Base-by-base conservation (phyloP, 2,797 vertebrate species). In the Falco peregrinus region DNA sequence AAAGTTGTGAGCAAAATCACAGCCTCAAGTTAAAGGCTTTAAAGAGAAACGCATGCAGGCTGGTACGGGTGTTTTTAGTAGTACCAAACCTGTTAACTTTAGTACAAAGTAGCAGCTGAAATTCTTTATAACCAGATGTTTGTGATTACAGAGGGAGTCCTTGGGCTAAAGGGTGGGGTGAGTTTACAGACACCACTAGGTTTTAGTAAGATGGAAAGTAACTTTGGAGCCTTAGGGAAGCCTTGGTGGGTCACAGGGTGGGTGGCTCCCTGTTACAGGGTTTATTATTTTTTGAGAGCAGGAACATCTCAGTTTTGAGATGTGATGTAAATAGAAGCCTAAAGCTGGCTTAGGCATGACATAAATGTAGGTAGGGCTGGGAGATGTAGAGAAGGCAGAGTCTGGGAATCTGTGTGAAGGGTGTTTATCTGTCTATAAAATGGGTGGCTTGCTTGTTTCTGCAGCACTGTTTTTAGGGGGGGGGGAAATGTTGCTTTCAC, bases 401-500 rank as follows among this genome's bases (percentile, higher is more conserved):
- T n/a, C 51, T 82, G 56, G 69, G 13, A 78, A 37, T 47, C 7
- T 6, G 5, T 25, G 11, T 56, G n/a, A 86, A 81, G 35, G 12
- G 12, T 74, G 33, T 15, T 83, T 80, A 24, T 64, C 37, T 53
- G 10, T 28, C 65, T 84, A 6, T 22, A 78, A 73, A 84, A 63
- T 5, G 11, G 11, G 4, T 39, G 37, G 5, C 6, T 51, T 63
- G 28, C n/a, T 71, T 86, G 26, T 78, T 73, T 53, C 16, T 90
- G 26, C 33, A 75, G 20, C n/a, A 25, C 17, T 0, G 0, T 7
- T 93, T 83, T 65, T 26, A 41, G 37, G 20, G 6, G 5, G 0
- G 29, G 75, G 68, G 41, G 3, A 6, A 28, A 20, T 1, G 3
- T 25, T 67, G 29, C 37, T 75, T 83, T 89, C 22, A 24, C 4